Conservation (phyloP, 2,888 invertebrate species). For the Hoplodrina ambigua region DNA sequence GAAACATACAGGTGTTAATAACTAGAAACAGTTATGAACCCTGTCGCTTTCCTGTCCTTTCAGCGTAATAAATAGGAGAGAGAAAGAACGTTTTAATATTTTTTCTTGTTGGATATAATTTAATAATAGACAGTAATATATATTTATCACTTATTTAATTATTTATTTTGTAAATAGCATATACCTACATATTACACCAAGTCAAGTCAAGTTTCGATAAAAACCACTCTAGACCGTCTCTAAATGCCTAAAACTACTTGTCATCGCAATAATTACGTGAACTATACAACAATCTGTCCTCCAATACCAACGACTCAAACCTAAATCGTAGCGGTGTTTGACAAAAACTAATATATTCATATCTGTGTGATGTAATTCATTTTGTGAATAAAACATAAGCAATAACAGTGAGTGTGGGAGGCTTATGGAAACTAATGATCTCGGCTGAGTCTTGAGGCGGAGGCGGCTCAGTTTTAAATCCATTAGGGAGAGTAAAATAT, state of each 20-base stretch:
- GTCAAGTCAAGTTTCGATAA: not conserved
- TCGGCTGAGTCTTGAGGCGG: conserved; percentile 46
- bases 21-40: too few species aligned
- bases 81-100: too few species aligned
- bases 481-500: conserved; percentile 77
- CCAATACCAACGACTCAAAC: conserved; percentile 5
- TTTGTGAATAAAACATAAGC: conserved; percentile 62
- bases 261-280: not conserved
- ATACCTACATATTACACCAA: too few species aligned
- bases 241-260: not conserved
- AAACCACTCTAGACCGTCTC: not conserved
- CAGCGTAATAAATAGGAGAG: too few species aligned
- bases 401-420: conserved; percentile 48
- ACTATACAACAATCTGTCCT: not conserved
- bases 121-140: too few species aligned
- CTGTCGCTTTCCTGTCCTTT: too few species aligned
- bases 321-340: not conserved
- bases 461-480: conserved; percentile 71
- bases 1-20: too few species aligned
- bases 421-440: conserved; percentile 64
- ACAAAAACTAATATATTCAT: conserved; percentile 62
- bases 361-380: conserved; percentile 43
- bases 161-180: too few species aligned
- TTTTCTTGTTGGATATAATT: too few species aligned
- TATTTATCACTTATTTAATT: too few species aligned